Conservation (phyloP, 2,888 invertebrate genomes). For the Leptopterna dolabrata region DNA sequence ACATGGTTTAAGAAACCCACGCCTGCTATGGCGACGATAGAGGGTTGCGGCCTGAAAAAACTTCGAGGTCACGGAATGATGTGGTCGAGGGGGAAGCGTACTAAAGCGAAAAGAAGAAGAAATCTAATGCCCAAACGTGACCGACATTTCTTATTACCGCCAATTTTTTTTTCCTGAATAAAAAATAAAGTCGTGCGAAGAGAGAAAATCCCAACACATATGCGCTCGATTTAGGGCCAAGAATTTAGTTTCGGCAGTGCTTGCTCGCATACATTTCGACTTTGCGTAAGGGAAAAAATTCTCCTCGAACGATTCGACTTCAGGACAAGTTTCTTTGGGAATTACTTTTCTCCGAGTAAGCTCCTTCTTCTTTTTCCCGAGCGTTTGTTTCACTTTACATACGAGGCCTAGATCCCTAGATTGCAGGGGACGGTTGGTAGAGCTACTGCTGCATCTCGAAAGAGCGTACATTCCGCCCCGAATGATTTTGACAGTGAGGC, state of each 20-base stretch:
- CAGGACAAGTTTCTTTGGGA: conserved; percentile 13
- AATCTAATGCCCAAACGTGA: conserved; percentile 40
- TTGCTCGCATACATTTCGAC: conserved; percentile 8
- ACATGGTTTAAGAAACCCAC: not conserved
- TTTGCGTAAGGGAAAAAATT: not conserved
- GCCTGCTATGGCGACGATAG: not conserved
- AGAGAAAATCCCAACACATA: conserved; percentile 17
- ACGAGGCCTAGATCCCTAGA: not conserved
- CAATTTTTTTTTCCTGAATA: not conserved
- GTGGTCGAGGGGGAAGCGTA: not conserved
- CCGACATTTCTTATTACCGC: conserved; percentile 13
- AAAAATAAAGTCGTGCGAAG: conserved; percentile 8
- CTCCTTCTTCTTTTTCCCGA: not conserved
- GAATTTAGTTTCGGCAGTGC: not conserved
- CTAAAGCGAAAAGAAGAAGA: conserved; percentile 16
- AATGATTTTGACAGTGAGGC: no score
- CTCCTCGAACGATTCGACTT: not conserved
- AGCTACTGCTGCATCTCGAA: not conserved
- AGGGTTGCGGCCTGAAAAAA: not conserved
- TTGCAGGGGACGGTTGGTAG: not conserved
- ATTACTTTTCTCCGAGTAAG: not conserved
- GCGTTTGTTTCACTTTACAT: not conserved
- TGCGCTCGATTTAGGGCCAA: conserved; percentile 21
- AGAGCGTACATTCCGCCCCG: not conserved
- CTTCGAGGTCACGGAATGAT: not conserved